These are phyloP conservation scores for Hypocryptadius cinnamomeus DNA, from an alignment of 2,113 vertebrate species.

Conservation along the genomic window DNA sequence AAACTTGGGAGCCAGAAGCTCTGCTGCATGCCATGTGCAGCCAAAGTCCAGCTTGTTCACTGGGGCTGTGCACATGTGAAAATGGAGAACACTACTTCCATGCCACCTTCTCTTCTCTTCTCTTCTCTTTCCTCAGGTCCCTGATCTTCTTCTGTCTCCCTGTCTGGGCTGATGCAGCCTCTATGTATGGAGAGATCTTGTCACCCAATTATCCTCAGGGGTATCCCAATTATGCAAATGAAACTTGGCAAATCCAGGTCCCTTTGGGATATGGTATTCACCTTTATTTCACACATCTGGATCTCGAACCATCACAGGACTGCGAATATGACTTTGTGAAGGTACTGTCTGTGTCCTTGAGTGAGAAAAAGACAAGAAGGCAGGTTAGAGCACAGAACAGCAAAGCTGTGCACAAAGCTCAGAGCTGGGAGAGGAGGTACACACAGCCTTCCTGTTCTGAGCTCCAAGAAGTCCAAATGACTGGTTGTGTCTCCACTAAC, in stretches of 20 bases:
- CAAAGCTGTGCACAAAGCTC: neutral
- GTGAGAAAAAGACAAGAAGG: neutral
- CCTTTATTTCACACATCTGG: slow-evolving; percentile 83
- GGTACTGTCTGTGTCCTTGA: slow-evolving; percentile 42
- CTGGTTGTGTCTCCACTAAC: neutral
- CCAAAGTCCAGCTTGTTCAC: neutral
- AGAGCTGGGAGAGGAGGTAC: neutral
- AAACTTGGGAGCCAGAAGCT: neutral
- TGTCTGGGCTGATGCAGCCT: slow-evolving; percentile 5
- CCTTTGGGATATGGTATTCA: slow-evolving; percentile 75
- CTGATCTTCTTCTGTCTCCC: slow-evolving; percentile 53
- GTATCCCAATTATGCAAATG: slow-evolving; percentile 73
- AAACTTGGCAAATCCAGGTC: slow-evolving; percentile 83
- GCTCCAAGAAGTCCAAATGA: neutral
- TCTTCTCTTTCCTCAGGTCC: slow-evolving; percentile 38
- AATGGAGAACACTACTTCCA: neutral
- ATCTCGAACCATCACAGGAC: slow-evolving; percentile 81
- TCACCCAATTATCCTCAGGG: slow-evolving; percentile 86
- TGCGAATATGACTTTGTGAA: slow-evolving; percentile 85
- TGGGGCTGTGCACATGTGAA: accelerated
- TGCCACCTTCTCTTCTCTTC: neutral
- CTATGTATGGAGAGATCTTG: slow-evolving; percentile 82
- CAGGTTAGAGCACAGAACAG: neutral
- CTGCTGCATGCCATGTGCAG: neutral
- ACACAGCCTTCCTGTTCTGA: neutral